phyloP scores from a whole-genome alignment of 2,888 invertebrate species.

The Timema podura region DNA sequence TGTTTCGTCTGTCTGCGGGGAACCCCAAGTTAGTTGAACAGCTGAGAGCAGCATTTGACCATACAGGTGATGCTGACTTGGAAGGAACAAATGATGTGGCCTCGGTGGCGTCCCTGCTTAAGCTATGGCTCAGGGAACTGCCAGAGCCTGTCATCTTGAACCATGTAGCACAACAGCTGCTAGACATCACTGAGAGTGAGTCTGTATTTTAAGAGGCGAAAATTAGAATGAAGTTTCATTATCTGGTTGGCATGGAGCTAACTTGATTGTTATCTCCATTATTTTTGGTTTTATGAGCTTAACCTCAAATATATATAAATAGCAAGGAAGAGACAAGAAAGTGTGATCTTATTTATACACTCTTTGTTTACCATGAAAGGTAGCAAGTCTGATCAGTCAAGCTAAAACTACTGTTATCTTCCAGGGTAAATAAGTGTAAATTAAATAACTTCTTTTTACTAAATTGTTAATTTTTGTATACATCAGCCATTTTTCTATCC shows the following conservation, averaged over 20 bases:
- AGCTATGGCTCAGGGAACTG: conserved; percentile 54
- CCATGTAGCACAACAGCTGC: conserved; percentile 42
- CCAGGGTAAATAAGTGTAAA: too few species aligned
- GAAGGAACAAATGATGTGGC: conserved; percentile 50
- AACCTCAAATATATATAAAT: too few species aligned
- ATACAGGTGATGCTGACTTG: conserved; percentile 52
- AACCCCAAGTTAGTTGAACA: conserved; percentile 51
- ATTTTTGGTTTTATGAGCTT: too few species aligned
- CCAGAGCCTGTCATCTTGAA: conserved; percentile 51
- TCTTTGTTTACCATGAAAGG: too few species aligned
- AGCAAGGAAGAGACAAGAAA: too few species aligned
- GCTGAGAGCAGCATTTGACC: conserved; percentile 50
- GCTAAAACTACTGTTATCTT: too few species aligned
- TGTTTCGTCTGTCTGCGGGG: conserved; percentile 54
- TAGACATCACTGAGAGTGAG: conserved; percentile 27
- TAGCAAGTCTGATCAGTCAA: too few species aligned
- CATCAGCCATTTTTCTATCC: too few species aligned
- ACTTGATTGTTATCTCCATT: too few species aligned
- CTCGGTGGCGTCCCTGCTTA: conserved; percentile 53
- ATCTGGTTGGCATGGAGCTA: conserved; percentile 4
- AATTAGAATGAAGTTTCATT: conserved; percentile 22
- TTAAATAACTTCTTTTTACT: too few species aligned
- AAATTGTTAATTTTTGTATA: too few species aligned
- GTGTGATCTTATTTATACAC: too few species aligned
- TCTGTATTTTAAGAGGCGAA: background rate